Percentiles rank a stretch among this genome's conserved stretches.
Evolutionary conservation across 1,140 invertebrate species (phyloP).

Genomic region (Myzus persicae): DNA sequence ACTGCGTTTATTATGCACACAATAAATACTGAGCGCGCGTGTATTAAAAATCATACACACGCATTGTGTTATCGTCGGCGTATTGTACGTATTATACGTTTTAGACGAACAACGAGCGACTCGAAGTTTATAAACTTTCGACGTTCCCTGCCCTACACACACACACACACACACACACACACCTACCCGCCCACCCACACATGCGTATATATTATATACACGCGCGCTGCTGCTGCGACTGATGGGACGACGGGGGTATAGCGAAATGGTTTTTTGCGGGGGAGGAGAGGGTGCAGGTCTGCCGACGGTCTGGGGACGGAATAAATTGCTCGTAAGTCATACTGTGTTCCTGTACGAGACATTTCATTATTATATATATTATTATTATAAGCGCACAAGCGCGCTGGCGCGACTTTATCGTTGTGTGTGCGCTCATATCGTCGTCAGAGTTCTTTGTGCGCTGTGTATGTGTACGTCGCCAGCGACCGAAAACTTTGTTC

Average conservation of each 20-base stretch:
- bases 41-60: slow-evolving; percentile 15
- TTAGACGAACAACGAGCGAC: slow-evolving; percentile 34
- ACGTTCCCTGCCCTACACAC: neutral
- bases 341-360: slow-evolving; percentile 56
- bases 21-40: neutral
- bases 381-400: neutral
- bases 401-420: slow-evolving; percentile 26
- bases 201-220: neutral
- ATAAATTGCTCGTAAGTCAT: slow-evolving; percentile 58
- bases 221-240: neutral
- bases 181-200: too few relatives aligned
- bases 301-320: slow-evolving; percentile 32
- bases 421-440: slow-evolving; percentile 25
- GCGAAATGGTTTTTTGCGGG: neutral
- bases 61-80: slow-evolving; percentile 26
- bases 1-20: slow-evolving; percentile 13
- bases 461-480: neutral
- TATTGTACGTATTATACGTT: slow-evolving; percentile 27
- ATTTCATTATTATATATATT: slow-evolving; percentile 46
- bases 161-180: too few relatives aligned
- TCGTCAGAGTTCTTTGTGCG: slow-evolving; percentile 41
- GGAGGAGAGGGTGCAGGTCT: neutral
- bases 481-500: slow-evolving; percentile 48
- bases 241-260: neutral
- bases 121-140: slow-evolving; percentile 55